Percentiles rank a stretch among this genome's conserved stretches.
Evolutionary conservation across 2,113 vertebrate species (phyloP).

Genomic region (Gallinago jamesoni): DNA sequence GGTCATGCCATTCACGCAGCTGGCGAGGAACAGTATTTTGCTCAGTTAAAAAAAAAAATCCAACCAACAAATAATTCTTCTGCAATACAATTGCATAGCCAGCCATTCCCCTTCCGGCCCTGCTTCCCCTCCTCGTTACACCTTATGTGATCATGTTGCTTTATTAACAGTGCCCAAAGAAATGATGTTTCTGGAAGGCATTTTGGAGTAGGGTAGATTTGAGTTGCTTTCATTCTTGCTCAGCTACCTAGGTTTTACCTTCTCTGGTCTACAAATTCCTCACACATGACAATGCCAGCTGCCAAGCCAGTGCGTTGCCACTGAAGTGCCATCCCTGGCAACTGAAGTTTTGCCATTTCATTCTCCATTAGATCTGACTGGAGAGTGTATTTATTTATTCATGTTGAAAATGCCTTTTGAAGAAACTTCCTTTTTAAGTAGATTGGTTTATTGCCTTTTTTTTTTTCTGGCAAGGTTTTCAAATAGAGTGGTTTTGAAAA

Average conservation of each 20-base stretch:
- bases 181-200: neutral
- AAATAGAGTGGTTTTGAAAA: conserved; percentile 31
- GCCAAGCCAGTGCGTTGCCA: neutral
- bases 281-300: neutral
- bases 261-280: neutral
- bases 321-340: neutral
- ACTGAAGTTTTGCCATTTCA: neutral
- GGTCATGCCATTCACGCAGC: neutral
- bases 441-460: neutral
- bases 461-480: neutral
- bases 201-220: neutral
- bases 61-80: neutral
- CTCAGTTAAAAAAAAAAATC: neutral
- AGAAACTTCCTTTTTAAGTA: neutral
- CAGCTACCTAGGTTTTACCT: neutral
- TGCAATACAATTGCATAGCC: neutral
- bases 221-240: neutral
- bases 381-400: conserved; percentile 22
- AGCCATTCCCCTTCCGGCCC: neutral
- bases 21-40: neutral
- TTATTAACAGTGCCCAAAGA: neutral
- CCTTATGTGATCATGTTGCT: neutral
- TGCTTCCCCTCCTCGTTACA: neutral
- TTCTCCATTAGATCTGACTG: neutral
- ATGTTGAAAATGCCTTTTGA: conserved; percentile 5